Evolutionary conservation across 2,888 invertebrate species (phyloP).

Genomic region (Lepidochitona cinerea): DNA sequence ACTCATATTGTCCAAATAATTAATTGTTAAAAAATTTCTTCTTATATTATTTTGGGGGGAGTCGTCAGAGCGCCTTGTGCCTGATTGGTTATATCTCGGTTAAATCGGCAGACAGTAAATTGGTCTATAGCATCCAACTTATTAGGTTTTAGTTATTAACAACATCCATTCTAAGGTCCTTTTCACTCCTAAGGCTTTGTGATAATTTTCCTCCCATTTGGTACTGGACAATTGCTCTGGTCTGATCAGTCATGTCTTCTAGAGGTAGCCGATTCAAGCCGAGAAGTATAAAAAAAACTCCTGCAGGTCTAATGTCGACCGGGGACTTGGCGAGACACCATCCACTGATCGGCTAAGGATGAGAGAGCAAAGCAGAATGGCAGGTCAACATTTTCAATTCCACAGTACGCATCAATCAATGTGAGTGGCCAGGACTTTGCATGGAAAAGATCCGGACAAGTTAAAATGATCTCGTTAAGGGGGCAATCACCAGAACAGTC

Average conservation of each 20-base stretch:
- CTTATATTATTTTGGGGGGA: too few relatives aligned
- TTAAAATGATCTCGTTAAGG: slow-evolving; percentile 49
- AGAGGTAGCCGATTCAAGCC: not conserved
- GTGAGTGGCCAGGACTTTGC: not conserved
- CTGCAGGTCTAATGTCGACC: not conserved
- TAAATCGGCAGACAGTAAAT: too few relatives aligned
- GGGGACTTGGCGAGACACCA: not conserved
- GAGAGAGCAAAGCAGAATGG: not conserved
- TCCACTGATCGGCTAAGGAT: not conserved
- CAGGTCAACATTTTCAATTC: not conserved
- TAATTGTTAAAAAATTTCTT: too few relatives aligned
- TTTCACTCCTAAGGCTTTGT: too few relatives aligned
- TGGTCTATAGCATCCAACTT: too few relatives aligned
- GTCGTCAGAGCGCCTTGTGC: too few relatives aligned
- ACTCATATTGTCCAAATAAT: too few relatives aligned
- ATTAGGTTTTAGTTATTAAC: too few relatives aligned
- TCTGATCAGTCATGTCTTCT: not conserved
- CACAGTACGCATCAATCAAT: not conserved
- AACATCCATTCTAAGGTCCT: too few relatives aligned
- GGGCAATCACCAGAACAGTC: slow-evolving; percentile 73
- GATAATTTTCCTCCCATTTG: too few relatives aligned
- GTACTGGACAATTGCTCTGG: not conserved
- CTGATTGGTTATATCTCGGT: too few relatives aligned
- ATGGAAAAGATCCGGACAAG: not conserved
- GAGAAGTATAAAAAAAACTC: not conserved